A percentile compares a stretch with the other conserved stretches of the same genome.
Conservation (phyloP, 2,888 invertebrate species). For the Colletes collaris region DNA sequence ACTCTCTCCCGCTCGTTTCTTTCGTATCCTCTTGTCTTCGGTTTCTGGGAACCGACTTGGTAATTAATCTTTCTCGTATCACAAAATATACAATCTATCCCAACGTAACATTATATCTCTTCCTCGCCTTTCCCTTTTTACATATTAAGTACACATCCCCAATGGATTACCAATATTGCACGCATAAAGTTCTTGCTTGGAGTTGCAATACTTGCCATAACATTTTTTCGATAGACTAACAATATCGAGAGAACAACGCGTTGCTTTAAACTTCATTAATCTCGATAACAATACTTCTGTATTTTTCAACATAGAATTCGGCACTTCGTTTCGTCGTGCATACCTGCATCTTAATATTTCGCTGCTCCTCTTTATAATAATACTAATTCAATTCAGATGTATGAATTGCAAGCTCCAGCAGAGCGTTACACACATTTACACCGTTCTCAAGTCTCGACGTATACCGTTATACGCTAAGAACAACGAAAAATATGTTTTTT, state of each 20-base stretch:
- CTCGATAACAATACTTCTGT: slow-evolving; percentile 48
- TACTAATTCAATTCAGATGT: slow-evolving; percentile 20
- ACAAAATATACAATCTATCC: slow-evolving; percentile 80
- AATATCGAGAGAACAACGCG: slow-evolving; percentile 38
- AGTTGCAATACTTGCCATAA: slow-evolving; percentile 32
- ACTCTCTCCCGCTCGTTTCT: slow-evolving; percentile 44
- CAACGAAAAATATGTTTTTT: slow-evolving; percentile 44
- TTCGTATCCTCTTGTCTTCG: slow-evolving; percentile 16
- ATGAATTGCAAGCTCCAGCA: slow-evolving; percentile 44
- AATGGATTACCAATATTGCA: slow-evolving; percentile 40
- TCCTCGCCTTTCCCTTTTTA: slow-evolving; percentile 54
- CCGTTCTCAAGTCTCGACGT: slow-evolving; percentile 31
- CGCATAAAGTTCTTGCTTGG: slow-evolving; percentile 51
- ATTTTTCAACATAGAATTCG: slow-evolving; percentile 48
- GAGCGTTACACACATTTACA: slow-evolving; percentile 25
- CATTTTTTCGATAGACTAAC: slow-evolving; percentile 37
- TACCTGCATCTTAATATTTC: slow-evolving; percentile 1
- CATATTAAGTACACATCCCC: slow-evolving; percentile 65
- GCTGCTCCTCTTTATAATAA: background rate
- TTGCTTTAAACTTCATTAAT: slow-evolving; percentile 43
- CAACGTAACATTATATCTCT: slow-evolving; percentile 71
- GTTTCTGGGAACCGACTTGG: slow-evolving; percentile 21
- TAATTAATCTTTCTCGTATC: slow-evolving; percentile 70
- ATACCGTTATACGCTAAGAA: slow-evolving; percentile 31
- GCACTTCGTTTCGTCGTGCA: slow-evolving; percentile 46